phyloP scores from a whole-genome alignment of 2,888 invertebrate species.

The Deilephila porcellus region DNA sequence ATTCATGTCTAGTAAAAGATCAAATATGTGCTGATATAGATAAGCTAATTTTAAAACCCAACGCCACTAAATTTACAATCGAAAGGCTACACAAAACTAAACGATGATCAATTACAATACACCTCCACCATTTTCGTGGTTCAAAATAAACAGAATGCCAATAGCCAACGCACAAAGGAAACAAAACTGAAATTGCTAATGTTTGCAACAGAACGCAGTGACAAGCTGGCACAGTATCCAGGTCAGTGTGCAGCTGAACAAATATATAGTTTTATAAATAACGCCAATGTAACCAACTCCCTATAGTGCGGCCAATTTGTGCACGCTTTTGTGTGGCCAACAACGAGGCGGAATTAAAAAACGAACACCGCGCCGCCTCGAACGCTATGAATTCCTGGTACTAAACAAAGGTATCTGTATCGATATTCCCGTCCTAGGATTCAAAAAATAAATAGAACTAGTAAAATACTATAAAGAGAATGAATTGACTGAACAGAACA shows the following conservation, averaged over 20 bases:
- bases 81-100: neutral
- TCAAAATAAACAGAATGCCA: conserved; percentile 13
- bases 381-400: neutral
- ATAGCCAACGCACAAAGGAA: conserved; percentile 34
- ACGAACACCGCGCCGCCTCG: neutral
- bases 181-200: conserved; percentile 37
- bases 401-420: neutral
- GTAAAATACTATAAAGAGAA: too few relatives aligned
- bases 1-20: too few relatives aligned
- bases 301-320: conserved; percentile 11
- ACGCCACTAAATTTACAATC: neutral
- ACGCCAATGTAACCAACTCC: conserved; percentile 33
- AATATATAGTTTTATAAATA: conserved; percentile 81
- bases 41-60: too few relatives aligned
- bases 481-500: too few relatives aligned
- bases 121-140: neutral
- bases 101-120: neutral
- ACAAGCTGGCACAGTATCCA: conserved; percentile 72
- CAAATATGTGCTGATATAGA: too few relatives aligned
- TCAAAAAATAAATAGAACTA: too few relatives aligned
- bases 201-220: conserved; percentile 41
- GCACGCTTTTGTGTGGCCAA: neutral
- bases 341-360: neutral
- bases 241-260: conserved; percentile 79
- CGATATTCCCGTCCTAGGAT: too few relatives aligned